phyloP scores from a whole-genome alignment of 2,888 invertebrate genomes.

The Stratiomys singularior region DNA sequence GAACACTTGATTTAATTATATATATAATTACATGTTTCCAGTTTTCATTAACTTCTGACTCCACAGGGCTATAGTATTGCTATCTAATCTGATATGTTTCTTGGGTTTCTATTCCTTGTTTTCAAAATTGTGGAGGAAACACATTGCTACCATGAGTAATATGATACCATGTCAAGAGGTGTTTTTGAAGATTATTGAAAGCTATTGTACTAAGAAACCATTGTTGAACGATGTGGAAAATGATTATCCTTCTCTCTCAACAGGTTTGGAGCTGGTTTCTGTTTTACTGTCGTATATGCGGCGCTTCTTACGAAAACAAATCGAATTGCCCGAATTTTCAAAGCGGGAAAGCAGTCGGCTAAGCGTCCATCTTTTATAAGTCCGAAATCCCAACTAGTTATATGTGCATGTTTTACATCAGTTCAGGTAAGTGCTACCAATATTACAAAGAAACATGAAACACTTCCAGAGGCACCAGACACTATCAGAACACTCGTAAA shows the following conservation, averaged over 20 bases:
- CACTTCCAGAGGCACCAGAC: neutral
- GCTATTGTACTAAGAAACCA: too few relatives aligned
- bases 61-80: too few relatives aligned
- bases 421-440: slow-evolving; percentile 76
- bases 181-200: too few relatives aligned
- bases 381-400: slow-evolving; percentile 87
- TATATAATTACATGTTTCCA: too few relatives aligned
- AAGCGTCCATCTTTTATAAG: slow-evolving; percentile 94
- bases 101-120: too few relatives aligned
- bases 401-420: slow-evolving; percentile 86
- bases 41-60: too few relatives aligned
- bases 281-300: slow-evolving; percentile 97
- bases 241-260: slow-evolving; percentile 25
- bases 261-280: slow-evolving; percentile 91
- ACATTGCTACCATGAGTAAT: too few relatives aligned
- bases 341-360: slow-evolving; percentile 95
- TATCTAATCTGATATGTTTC: too few relatives aligned
- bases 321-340: slow-evolving; percentile 94
- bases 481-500: neutral
- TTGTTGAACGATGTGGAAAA: too few relatives aligned
- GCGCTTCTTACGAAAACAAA: slow-evolving; percentile 97
- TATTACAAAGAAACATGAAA: neutral
- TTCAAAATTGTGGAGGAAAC: too few relatives aligned
- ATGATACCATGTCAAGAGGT: too few relatives aligned
- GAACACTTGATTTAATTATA: too few relatives aligned